Evolutionary conservation across 2,888 invertebrate species (phyloP).

Genomic region (Polydrusus cervinus): DNA sequence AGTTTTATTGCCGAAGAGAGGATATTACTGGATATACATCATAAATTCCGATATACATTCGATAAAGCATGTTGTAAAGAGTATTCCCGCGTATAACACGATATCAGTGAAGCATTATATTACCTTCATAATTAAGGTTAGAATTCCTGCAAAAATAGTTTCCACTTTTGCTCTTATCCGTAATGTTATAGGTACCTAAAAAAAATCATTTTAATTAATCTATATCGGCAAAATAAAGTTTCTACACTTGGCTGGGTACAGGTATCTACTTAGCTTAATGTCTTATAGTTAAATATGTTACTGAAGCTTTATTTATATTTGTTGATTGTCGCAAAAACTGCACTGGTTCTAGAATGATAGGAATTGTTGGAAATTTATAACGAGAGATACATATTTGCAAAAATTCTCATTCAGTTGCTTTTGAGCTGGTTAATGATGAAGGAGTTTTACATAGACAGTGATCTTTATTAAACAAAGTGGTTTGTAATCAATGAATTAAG

Average conservation of each 20-base stretch:
- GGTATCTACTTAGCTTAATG: neutral
- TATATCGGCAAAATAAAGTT: slow-evolving; percentile 48
- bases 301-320: no score
- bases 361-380: no score
- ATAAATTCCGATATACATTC: slow-evolving; percentile 48
- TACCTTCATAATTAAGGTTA: slow-evolving; percentile 49
- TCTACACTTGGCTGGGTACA: slow-evolving; percentile 40
- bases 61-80: slow-evolving; percentile 44
- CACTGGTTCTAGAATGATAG: no score
- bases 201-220: slow-evolving; percentile 45
- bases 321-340: no score
- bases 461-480: no score
- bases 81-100: slow-evolving; percentile 46
- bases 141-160: slow-evolving; percentile 44
- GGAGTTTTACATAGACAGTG: no score
- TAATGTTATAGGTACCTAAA: slow-evolving; percentile 15
- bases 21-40: slow-evolving; percentile 52
- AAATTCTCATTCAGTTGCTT: no score
- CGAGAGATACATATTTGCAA: no score
- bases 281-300: neutral
- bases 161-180: slow-evolving; percentile 46
- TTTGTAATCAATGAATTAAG: no score
- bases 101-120: slow-evolving; percentile 51
- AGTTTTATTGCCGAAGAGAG: slow-evolving; percentile 18
- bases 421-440: no score